Conservation (phyloP, 2,797 vertebrate genomes). For the Xerus rutilus region DNA sequence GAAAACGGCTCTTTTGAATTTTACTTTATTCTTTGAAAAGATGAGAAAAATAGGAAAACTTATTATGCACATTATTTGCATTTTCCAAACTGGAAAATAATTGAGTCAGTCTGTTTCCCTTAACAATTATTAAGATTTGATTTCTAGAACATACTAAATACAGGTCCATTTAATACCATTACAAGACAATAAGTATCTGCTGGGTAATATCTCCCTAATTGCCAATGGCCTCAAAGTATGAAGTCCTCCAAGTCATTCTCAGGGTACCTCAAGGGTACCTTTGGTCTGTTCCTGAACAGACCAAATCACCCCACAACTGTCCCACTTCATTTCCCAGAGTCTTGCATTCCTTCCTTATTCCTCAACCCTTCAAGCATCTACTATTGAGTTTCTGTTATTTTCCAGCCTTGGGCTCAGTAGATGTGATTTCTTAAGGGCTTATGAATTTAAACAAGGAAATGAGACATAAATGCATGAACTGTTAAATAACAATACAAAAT, state of each 20-base stretch:
- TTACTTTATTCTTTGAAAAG: conserved; percentile 22
- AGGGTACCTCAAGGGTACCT: not conserved
- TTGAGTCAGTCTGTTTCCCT: conserved; percentile 26
- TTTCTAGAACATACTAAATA: not conserved
- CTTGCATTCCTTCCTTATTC: not conserved
- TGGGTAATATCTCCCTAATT: not conserved
- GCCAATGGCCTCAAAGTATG: not conserved
- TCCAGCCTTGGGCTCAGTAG: not conserved
- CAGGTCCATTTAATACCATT: not conserved
- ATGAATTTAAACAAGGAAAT: not conserved
- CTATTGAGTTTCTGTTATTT: not conserved
- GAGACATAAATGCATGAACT: not conserved
- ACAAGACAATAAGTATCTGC: not conserved
- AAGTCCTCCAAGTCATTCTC: not conserved
- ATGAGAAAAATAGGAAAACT: not conserved
- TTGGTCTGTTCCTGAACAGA: not conserved
- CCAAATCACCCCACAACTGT: not conserved
- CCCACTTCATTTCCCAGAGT: not conserved
- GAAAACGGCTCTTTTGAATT: not conserved
- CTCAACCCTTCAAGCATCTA: not conserved
- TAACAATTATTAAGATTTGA: not conserved
- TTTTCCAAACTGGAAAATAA: conserved; percentile 20
- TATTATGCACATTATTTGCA: not conserved
- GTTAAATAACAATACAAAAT: not conserved
- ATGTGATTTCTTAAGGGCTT: not conserved